phyloP scores from a whole-genome alignment of 1,140 invertebrate genomes.

The Elysia chlorotica region DNA sequence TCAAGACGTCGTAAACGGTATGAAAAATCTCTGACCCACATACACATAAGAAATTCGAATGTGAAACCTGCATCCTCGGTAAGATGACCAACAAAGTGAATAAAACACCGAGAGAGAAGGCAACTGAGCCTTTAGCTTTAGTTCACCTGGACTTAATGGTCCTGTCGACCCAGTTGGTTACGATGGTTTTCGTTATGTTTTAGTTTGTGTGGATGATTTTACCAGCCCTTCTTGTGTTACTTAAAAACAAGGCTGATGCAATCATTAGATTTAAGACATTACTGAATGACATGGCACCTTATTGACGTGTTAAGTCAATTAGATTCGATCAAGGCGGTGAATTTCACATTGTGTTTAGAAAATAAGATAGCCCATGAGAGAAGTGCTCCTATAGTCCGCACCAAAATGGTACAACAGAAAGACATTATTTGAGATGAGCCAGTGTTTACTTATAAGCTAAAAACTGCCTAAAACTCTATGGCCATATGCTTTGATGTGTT shows the following conservation, averaged over 20 bases:
- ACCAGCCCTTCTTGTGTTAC: constrained; percentile 15
- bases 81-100: not conserved
- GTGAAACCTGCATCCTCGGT: not conserved
- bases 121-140: constrained; percentile 12
- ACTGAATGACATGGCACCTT: constrained; percentile 10
- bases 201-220: constrained; percentile 24
- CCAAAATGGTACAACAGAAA: constrained; percentile 25
- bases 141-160: constrained; percentile 21
- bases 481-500: constrained; percentile 34
- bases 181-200: constrained; percentile 22
- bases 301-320: not conserved
- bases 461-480: constrained; percentile 35
- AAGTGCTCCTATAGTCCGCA: constrained; percentile 8
- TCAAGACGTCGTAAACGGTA: not conserved
- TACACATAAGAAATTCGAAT: not conserved
- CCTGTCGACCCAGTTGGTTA: constrained; percentile 14
- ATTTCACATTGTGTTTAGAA: not conserved
- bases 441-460: constrained; percentile 28
- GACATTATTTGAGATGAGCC: constrained; percentile 20
- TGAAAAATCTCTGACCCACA: not conserved
- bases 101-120: not conserved
- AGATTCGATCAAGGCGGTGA: constrained; percentile 2
- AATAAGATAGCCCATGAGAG: constrained; percentile 7
- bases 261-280: constrained; percentile 10
- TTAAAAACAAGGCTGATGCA: constrained; percentile 21